Evolutionary conservation across 1,140 invertebrate genomes (phyloP).

Genomic region (Ylistrum balloti): DNA sequence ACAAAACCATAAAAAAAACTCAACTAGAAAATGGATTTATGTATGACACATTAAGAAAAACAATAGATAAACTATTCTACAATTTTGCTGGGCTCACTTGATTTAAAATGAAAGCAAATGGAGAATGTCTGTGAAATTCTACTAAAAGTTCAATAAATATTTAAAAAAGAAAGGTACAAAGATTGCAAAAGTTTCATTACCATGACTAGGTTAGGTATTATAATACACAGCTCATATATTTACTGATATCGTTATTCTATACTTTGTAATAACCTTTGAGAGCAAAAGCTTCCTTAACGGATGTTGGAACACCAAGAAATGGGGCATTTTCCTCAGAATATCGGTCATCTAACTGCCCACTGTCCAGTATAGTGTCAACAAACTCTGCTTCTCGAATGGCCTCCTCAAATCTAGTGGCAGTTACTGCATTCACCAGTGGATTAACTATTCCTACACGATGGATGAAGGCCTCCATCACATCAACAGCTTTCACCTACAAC

Average conservation of each 20-base stretch:
- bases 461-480: constrained; percentile 78
- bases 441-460: constrained; percentile 75
- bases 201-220: no score
- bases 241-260: not conserved
- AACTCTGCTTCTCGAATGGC: constrained; percentile 76
- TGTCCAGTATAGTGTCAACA: constrained; percentile 74
- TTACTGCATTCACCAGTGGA: constrained; percentile 75
- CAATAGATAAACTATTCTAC: no score
- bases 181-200: no score
- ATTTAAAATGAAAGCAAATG: no score
- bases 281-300: constrained; percentile 81
- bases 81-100: no score
- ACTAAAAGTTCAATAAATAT: no score
- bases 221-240: no score
- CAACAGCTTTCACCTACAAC: constrained; percentile 75
- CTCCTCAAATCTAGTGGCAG: constrained; percentile 74
- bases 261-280: constrained; percentile 72
- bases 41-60: no score
- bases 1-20: no score
- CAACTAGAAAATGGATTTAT: no score
- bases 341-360: constrained; percentile 58
- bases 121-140: not conserved
- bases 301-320: constrained; percentile 80
- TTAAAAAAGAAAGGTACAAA: no score
- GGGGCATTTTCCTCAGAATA: constrained; percentile 75